Conservation (phyloP, 2,888 invertebrate species). For the Girardia tigrina region DNA sequence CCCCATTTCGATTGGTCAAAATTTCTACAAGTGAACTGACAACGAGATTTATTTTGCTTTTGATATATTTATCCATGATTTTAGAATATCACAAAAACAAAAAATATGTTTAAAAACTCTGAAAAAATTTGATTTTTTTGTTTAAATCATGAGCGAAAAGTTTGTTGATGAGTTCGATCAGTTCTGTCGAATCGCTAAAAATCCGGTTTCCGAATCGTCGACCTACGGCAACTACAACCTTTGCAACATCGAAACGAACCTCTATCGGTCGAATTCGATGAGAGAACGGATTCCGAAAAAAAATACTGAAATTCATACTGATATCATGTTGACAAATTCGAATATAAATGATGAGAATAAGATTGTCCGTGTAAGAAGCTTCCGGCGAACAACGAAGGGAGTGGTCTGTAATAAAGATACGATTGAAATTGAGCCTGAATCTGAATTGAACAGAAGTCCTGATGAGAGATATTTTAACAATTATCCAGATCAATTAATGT, state of each 20-base stretch:
- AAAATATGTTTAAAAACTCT: too few species aligned
- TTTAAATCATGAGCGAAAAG: not conserved
- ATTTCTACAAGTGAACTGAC: not conserved
- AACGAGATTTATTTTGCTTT: not conserved
- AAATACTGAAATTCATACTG: not conserved
- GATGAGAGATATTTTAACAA: not conserved
- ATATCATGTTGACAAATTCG: not conserved
- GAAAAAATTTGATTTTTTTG: too few species aligned
- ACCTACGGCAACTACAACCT: not conserved
- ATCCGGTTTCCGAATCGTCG: not conserved
- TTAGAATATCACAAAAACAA: not conserved
- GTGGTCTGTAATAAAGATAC: conserved; percentile 10
- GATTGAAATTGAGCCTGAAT: not conserved
- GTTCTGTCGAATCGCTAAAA: not conserved
- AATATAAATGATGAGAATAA: not conserved
- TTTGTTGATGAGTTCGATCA: not conserved
- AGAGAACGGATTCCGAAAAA: not conserved
- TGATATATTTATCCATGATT: too few species aligned
- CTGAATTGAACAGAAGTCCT: not conserved
- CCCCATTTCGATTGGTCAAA: not conserved
- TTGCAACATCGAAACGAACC: not conserved
- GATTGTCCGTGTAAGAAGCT: not conserved
- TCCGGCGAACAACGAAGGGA: not conserved
- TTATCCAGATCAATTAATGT: not conserved
- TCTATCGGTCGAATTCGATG: not conserved